phyloP scores from a whole-genome alignment of 2,888 invertebrate genomes.

The Physocephala rufipes region DNA sequence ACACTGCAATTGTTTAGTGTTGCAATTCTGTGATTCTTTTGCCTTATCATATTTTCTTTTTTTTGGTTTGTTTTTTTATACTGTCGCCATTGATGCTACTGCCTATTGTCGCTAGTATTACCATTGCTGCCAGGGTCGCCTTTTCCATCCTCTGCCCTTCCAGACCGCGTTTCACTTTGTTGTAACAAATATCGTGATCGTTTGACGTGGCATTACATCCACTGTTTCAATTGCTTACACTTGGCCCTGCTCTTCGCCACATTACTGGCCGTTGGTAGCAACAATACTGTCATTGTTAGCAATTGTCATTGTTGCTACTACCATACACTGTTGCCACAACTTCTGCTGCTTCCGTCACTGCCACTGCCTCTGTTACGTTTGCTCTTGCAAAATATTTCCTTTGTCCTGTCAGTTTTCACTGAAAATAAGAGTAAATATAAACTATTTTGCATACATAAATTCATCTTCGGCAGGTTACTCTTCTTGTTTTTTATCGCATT shows the following conservation, averaged over 20 bases:
- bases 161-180: constrained; percentile 6
- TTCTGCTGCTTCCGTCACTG: background rate
- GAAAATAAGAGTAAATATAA: constrained; percentile 35
- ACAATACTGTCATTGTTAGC: too few relatives aligned
- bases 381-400: constrained; percentile 59
- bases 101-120: too few relatives aligned
- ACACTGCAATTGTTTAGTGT: too few relatives aligned
- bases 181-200: constrained; percentile 8
- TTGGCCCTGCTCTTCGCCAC: too few relatives aligned
- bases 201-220: constrained; percentile 1
- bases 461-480: constrained; percentile 43
- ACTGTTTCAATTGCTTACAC: too few relatives aligned
- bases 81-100: background rate
- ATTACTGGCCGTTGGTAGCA: too few relatives aligned
- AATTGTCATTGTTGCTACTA: too few relatives aligned
- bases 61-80: background rate
- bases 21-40: background rate
- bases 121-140: background rate
- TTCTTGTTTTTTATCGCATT: constrained; percentile 36
- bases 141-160: background rate
- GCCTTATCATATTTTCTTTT: background rate
- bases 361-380: background rate
- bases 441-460: constrained; percentile 52
- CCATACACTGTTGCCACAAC: background rate
- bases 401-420: constrained; percentile 61